Evolutionary conservation across 1,140 invertebrate genomes (phyloP).

Genomic region (Dryas iulia): DNA sequence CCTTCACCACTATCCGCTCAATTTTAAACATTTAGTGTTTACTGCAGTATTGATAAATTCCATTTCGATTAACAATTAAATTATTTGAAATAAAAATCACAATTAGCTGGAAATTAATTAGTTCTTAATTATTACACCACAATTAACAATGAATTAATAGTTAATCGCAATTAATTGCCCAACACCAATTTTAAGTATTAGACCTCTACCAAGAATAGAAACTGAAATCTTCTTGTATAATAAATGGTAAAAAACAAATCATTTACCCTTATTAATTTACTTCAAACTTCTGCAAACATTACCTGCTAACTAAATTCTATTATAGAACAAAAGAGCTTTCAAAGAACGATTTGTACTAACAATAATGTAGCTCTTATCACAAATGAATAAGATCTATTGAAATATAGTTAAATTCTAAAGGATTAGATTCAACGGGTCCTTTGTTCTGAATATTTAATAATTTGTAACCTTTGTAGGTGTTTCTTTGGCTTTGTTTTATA

Average conservation of each 20-base stretch:
- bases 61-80: no score
- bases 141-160: no score
- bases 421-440: neutral
- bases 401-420: neutral
- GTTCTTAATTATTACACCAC: no score
- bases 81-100: no score
- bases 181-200: no score
- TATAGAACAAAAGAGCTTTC: conserved; percentile 4
- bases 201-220: no score
- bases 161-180: no score
- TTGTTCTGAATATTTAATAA: conserved; percentile 24
- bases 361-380: conserved; percentile 1
- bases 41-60: no score
- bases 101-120: no score
- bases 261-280: neutral
- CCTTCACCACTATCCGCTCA: no score
- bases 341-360: neutral
- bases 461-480: conserved; percentile 20
- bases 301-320: neutral
- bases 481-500: conserved; percentile 5
- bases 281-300: neutral
- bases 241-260: neutral
- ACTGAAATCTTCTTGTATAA: neutral
- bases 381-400: neutral
- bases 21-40: no score